These are phyloP conservation scores for Phainopepla nitens DNA, from an alignment of 2,113 vertebrate genomes.

Conservation along the genomic window DNA sequence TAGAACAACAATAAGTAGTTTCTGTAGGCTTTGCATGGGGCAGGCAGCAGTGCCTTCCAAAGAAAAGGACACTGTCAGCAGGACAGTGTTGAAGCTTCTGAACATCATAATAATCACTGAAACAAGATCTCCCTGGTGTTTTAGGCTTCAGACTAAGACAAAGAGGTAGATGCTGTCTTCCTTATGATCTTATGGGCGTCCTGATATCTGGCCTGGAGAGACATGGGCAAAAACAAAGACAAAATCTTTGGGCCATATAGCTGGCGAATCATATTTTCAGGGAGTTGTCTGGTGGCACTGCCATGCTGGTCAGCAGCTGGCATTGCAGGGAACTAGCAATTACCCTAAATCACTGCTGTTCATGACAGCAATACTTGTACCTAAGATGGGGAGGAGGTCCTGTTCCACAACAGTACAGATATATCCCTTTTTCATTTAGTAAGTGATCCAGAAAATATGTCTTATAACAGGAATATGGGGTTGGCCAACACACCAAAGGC, in stretches of 20 bases:
- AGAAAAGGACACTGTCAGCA: neutral
- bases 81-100: neutral
- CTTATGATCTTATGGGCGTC: neutral
- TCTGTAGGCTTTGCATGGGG: neutral
- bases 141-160: neutral
- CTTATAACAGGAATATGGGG: fast-evolving
- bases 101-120: neutral
- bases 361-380: neutral
- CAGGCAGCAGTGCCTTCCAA: neutral
- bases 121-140: neutral
- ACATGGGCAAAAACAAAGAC: neutral
- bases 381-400: neutral
- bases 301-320: fast-evolving
- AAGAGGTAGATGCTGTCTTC: neutral
- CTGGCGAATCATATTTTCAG: neutral
- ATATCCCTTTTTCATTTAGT: neutral
- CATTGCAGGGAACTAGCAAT: neutral
- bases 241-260: neutral
- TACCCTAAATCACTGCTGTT: neutral
- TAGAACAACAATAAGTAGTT: conserved; percentile 37
- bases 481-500: neutral
- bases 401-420: neutral
- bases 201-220: neutral
- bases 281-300: neutral
- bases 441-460: neutral